These are phyloP conservation scores for Brenthis ino DNA, from an alignment of 2,888 invertebrate genomes.

Conservation along the genomic window DNA sequence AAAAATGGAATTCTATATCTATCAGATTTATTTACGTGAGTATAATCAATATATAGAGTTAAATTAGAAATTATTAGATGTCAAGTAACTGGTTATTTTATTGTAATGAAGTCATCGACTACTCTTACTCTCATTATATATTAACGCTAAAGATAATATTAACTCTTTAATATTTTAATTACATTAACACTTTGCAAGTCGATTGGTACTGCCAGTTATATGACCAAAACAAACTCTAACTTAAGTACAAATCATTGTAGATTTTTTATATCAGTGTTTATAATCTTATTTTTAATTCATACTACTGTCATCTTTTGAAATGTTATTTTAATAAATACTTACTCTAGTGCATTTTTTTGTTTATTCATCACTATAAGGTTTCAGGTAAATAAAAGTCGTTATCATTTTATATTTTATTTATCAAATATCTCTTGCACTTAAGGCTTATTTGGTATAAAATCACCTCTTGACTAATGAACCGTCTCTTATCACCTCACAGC, in stretches of 20 bases:
- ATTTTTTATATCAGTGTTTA: slow-evolving; percentile 28
- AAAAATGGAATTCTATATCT: slow-evolving; percentile 16
- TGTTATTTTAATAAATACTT: slow-evolving; percentile 56
- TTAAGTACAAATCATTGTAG: slow-evolving; percentile 26
- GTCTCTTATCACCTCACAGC: slow-evolving; percentile 65
- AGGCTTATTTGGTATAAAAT: slow-evolving; percentile 57
- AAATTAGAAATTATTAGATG: slow-evolving; percentile 20
- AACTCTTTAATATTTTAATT: slow-evolving; percentile 6
- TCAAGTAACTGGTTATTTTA: slow-evolving; percentile 26
- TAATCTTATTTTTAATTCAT: slow-evolving; percentile 24
- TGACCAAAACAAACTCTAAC: slow-evolving; percentile 6
- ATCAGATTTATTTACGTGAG: slow-evolving; percentile 24
- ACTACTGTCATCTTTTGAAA: slow-evolving; percentile 42
- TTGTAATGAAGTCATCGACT: slow-evolving; percentile 17
- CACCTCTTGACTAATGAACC: slow-evolving; percentile 48
- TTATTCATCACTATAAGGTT: slow-evolving; percentile 25
- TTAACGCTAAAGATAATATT: background rate
- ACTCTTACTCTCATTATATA: background rate
- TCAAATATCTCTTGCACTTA: slow-evolving; percentile 52
- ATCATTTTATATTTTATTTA: slow-evolving; percentile 42
- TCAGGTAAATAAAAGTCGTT: slow-evolving; percentile 24
- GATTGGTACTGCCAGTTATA: slow-evolving; percentile 16
- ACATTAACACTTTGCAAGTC: background rate
- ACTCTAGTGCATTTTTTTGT: slow-evolving; percentile 44
- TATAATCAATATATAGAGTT: slow-evolving; percentile 30